Evolutionary conservation across 2,113 vertebrate genomes (phyloP).

Genomic region (Zapornia atra): DNA sequence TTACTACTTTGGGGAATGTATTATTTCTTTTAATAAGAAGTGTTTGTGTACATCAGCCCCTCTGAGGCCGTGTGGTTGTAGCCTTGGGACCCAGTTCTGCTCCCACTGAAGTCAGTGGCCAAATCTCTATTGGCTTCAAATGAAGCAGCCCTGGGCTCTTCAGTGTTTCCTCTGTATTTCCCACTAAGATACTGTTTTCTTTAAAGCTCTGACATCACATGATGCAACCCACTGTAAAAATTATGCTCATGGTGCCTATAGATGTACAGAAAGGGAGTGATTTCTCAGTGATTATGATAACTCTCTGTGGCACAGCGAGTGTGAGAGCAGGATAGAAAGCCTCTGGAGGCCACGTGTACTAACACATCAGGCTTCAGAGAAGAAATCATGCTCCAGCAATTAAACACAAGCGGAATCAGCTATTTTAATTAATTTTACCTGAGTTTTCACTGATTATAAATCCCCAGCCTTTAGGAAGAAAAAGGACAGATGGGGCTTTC

Average conservation of each 20-base stretch:
- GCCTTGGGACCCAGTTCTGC: background rate
- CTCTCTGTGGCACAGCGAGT: background rate
- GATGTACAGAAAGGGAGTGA: background rate
- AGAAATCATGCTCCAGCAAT: background rate
- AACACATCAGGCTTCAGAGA: background rate
- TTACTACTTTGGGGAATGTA: background rate
- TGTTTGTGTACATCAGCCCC: background rate
- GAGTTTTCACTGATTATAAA: background rate
- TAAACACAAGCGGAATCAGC: background rate
- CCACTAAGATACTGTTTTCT: constrained; percentile 13
- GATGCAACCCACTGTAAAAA: constrained; percentile 68
- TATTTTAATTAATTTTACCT: background rate
- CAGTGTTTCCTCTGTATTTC: background rate
- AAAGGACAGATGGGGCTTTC: background rate
- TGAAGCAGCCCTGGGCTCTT: background rate
- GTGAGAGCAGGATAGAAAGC: background rate
- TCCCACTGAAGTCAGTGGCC: background rate
- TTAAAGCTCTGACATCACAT: constrained; percentile 52
- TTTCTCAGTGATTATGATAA: background rate
- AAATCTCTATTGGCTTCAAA: background rate
- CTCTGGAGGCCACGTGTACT: background rate
- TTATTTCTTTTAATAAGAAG: background rate
- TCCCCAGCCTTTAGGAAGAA: background rate
- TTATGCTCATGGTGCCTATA: background rate
- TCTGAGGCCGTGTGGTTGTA: background rate